These are phyloP conservation scores for Drosophila pectinifera DNA, from an alignment of 1,140 invertebrate species.

Conservation along the genomic window DNA sequence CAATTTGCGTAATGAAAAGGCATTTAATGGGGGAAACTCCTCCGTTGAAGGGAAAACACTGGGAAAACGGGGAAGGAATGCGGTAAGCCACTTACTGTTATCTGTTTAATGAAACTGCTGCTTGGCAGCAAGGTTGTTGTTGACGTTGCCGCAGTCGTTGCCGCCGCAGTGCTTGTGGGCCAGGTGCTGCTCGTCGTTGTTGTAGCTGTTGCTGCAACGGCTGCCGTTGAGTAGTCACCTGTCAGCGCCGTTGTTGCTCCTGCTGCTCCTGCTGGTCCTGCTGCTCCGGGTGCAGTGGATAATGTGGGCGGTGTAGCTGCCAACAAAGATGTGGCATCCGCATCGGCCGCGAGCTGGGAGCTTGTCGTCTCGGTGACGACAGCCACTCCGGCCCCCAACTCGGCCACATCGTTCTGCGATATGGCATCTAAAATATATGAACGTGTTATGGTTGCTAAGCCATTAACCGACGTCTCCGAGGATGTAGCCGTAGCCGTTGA, in stretches of 20 bases:
- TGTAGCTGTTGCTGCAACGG: constrained; percentile 15
- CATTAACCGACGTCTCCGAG: constrained; percentile 45
- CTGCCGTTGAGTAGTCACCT: constrained; percentile 32
- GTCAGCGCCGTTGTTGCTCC: constrained; percentile 27
- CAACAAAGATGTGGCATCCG: constrained; percentile 32
- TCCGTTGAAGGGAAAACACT: background rate
- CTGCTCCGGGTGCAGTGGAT: constrained; percentile 22
- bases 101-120: constrained; percentile 82
- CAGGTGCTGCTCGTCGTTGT: constrained; percentile 28
- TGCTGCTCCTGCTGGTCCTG: constrained; percentile 36
- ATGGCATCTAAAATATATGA: constrained; percentile 79
- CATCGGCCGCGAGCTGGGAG: constrained; percentile 13
- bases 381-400: constrained; percentile 18
- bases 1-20: constrained; percentile 76
- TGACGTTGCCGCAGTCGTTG: constrained; percentile 39
- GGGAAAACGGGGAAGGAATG: constrained; percentile 36
- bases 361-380: constrained; percentile 27
- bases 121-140: constrained; percentile 73
- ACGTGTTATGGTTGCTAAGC: constrained; percentile 65
- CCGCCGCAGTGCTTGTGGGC: constrained; percentile 20
- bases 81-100: constrained; percentile 82
- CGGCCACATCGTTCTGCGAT: constrained; percentile 59
- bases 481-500: constrained; percentile 27
- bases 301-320: constrained; percentile 26
- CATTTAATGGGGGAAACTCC: constrained; percentile 58